These are phyloP conservation scores for Peromyscus attwateri DNA, from an alignment of 2,797 vertebrate species.

Conservation along the genomic window DNA sequence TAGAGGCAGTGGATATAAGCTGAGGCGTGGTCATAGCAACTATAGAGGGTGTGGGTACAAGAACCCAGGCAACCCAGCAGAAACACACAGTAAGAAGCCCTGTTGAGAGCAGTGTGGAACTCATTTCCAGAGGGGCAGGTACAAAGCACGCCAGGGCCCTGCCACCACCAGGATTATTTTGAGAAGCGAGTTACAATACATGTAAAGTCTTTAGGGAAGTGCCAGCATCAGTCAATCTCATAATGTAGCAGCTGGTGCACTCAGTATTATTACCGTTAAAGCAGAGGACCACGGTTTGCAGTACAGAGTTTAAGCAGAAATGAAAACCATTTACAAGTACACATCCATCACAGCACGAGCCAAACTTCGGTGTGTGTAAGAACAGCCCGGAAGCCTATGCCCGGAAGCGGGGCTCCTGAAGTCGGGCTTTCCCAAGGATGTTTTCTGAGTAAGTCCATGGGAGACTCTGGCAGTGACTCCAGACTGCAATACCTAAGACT, in stretches of 20 bases:
- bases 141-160: neutral
- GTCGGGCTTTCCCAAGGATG: neutral
- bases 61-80: neutral
- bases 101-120: rapidly evolving
- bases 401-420: neutral
- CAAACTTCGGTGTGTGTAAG: neutral
- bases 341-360: neutral
- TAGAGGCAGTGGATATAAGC: neutral
- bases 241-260: neutral
- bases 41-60: rapidly evolving
- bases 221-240: neutral
- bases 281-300: neutral
- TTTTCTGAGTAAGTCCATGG: neutral
- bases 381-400: neutral
- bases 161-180: neutral
- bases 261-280: too few species aligned
- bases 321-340: neutral
- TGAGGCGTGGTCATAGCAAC: neutral
- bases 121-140: neutral
- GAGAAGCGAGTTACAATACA: neutral
- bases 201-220: neutral
- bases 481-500: neutral
- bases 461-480: neutral
- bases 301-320: neutral
- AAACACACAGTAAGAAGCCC: neutral